Base-by-base conservation (phyloP, 2,888 invertebrate genomes). In the Malthinus flaveolus region DNA sequence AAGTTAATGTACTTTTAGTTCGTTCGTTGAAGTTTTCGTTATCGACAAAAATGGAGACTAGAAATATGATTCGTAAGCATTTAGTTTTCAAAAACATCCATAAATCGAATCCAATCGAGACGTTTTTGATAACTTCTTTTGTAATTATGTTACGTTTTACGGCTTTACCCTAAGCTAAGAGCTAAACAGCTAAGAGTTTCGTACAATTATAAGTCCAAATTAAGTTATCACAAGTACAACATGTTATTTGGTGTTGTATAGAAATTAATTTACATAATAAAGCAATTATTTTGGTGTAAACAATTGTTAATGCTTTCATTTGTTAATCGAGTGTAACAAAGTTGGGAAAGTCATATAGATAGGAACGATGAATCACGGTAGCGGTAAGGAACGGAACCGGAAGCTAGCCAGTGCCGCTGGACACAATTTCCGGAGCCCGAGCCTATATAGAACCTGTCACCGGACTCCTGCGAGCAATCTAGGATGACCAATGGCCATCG, bases 341-440 rank as follows among this genome's bases (percentile, higher is more conserved):
- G 59, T 59, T 59, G 59, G 59, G 53, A 58, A 59, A 60, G 60
- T 56, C 60, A 60, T 60, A 55, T 59, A 61, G 56, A 61, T 56
- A 56, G 56, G 48, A 39, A 56, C 58, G 54, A 62, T 62, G 62
- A 62, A 62, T 62, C 62, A 62, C 62, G 58, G 61, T 49, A 61
- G 57, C 58, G 67, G 71, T 70, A 75, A 75, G 75, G 73, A 76
- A 71, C 76, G 75, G 76, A 76, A 73, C 72, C 74, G 78, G 76
- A 78, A 77, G 73, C 67, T 70, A 70, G 73, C 72, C 75, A 71
- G 73, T 70, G 72, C 72, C 74, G 74, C 73, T 76, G 77, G 78
- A 77, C 77, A 78, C 77, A 78, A 78, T 78, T 78, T 78, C 78
- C 78, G 75, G 75, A 66, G 68, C 70, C 70, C 71, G 68, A 67